These are phyloP conservation scores for Peromyscus nudipes DNA, from an alignment of 2,797 vertebrate genomes.

Conservation along the genomic window DNA sequence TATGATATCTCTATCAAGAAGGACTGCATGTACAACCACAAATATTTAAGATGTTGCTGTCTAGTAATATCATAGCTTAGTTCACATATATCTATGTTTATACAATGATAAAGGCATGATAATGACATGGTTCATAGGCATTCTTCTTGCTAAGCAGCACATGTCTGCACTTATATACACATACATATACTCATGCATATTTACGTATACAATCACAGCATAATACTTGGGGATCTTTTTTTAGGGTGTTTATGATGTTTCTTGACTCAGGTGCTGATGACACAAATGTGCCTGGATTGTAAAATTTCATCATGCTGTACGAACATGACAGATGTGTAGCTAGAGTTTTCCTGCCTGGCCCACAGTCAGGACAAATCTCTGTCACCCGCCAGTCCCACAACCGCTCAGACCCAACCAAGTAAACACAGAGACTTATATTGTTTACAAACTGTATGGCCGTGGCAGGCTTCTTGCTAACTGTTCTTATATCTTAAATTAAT, in stretches of 20 bases:
- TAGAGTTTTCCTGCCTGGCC: no score
- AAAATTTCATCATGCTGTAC: background rate
- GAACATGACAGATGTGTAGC: background rate
- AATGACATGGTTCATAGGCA: background rate
- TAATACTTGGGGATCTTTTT: background rate
- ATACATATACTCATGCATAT: background rate
- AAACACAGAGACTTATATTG: no score
- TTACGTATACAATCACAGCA: background rate
- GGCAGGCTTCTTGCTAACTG: no score
- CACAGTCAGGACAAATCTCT: no score
- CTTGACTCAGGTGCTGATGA: background rate
- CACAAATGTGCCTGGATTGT: background rate
- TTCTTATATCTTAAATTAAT: no score
- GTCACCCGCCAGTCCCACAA: no score
- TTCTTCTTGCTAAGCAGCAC: background rate
- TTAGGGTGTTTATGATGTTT: background rate
- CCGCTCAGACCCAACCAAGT: no score
- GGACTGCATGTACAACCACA: background rate
- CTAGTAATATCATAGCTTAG: background rate
- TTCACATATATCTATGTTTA: background rate
- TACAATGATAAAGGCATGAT: background rate
- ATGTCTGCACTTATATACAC: background rate
- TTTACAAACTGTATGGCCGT: no score
- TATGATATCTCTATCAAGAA: background rate
- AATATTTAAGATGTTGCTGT: background rate